Conservation (phyloP, 2,888 invertebrate species). For the Julus scandinavius region DNA sequence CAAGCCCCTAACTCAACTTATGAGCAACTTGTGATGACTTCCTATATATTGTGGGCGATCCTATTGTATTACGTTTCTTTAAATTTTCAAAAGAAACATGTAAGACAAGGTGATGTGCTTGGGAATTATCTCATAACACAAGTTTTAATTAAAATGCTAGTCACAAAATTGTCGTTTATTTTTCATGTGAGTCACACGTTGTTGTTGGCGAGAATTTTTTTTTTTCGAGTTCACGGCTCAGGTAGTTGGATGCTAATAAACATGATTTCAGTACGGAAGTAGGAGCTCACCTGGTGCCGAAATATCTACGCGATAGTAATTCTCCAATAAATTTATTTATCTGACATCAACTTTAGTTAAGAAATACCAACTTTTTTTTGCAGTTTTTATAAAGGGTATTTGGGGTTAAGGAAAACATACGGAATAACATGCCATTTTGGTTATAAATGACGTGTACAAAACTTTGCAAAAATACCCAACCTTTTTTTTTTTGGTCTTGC, state of each 20-base stretch:
- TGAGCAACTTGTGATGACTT: too few relatives aligned
- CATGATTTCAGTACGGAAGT: constrained; percentile 35
- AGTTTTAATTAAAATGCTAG: constrained; percentile 4
- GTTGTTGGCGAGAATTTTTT: neutral
- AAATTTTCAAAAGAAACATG: neutral
- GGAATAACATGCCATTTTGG: neutral
- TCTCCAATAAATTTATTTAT: constrained; percentile 24
- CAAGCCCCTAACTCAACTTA: too few relatives aligned
- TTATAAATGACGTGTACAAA: neutral
- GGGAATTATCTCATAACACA: neutral
- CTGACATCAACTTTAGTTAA: neutral
- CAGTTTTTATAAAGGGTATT: neutral
- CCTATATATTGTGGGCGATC: neutral
- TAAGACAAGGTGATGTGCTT: neutral
- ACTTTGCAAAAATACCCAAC: neutral
- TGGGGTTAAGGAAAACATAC: neutral
- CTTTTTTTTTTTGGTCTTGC: neutral
- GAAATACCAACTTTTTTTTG: constrained; percentile 1
- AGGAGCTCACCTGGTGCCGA: constrained; percentile 24
- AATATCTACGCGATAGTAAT: constrained; percentile 11
- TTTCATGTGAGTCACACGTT: neutral
- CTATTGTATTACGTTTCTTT: neutral
- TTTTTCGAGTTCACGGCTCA: neutral
- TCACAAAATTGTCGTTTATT: neutral
- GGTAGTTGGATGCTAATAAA: constrained; percentile 16